phyloP scores from a whole-genome alignment of 2,797 vertebrate genomes.

The Sebastes itinus region DNA sequence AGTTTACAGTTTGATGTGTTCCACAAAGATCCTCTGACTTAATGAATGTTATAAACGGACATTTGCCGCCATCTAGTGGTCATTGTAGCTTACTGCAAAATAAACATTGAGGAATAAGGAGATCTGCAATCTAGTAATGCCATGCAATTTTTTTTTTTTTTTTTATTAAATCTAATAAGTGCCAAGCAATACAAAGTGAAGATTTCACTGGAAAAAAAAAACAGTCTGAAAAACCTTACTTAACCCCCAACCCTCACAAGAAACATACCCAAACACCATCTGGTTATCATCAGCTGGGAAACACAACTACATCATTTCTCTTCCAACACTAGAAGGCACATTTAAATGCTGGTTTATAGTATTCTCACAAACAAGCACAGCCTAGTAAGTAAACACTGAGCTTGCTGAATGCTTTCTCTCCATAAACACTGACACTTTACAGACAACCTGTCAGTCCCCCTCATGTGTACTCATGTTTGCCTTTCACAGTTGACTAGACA shows the following conservation, averaged over 20 bases:
- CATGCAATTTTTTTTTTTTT: slow-evolving; percentile 31
- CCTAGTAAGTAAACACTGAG: slow-evolving; percentile 38
- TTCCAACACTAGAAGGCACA: slow-evolving; percentile 24
- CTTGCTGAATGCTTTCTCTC: background rate
- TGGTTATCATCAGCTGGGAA: slow-evolving; percentile 10
- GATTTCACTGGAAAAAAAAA: background rate
- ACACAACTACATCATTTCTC: slow-evolving; percentile 34
- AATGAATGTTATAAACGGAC: background rate
- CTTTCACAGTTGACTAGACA: slow-evolving; percentile 40
- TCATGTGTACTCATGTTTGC: slow-evolving; percentile 43
- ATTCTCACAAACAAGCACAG: slow-evolving; percentile 34
- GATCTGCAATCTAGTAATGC: background rate
- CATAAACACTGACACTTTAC: slow-evolving; percentile 26
- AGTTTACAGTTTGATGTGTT: background rate
- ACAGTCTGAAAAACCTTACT: background rate
- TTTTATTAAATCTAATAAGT: slow-evolving; percentile 59
- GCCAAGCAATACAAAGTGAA: slow-evolving; percentile 52
- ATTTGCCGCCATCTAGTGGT: slow-evolving; percentile 58
- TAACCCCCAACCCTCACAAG: slow-evolving; percentile 1
- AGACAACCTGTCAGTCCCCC: slow-evolving; percentile 31
- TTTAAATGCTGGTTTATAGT: slow-evolving; percentile 40
- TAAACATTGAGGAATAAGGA: background rate
- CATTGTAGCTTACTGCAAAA: background rate
- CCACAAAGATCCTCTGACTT: background rate
- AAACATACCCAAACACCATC: slow-evolving; percentile 41